Evolutionary conservation across 2,797 vertebrate genomes (phyloP), one percentile per base, ranked within the genome.

Genomic region (Knipowitschia caucasica): DNA sequence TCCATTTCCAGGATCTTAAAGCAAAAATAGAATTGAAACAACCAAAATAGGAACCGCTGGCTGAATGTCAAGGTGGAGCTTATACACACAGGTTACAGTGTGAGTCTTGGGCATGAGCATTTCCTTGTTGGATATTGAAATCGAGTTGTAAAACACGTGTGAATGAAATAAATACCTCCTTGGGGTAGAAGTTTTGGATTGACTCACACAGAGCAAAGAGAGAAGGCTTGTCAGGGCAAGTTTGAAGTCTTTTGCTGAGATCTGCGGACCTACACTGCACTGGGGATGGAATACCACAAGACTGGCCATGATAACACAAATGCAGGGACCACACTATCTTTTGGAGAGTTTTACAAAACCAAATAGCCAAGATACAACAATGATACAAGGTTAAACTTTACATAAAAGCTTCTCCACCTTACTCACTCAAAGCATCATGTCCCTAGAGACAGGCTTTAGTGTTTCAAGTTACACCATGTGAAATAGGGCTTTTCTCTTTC

Each of bases 81-180:
- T n/a, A n/a, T n/a, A n/a, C n/a, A n/a, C n/a, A n/a, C n/a, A n/a
- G n/a, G n/a, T n/a, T n/a, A n/a, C n/a, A n/a, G n/a, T n/a, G n/a
- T n/a, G n/a, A n/a, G n/a, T n/a, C n/a, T n/a, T n/a, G n/a, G n/a
- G n/a, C n/a, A n/a, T n/a, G n/a, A n/a, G n/a, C n/a, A n/a, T n/a
- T n/a, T n/a, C n/a, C n/a, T n/a, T n/a, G n/a, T n/a, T n/a, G n/a
- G n/a, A n/a, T n/a, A n/a, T n/a, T n/a, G n/a, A n/a, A n/a, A n/a
- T n/a, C n/a, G 20, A 24, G 14, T 23, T 14, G n/a, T 14, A n/a
- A 36, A 8, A 36, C 15, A 35, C 4, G 18, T 39, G 36, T 39
- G 36, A 39, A 39, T 39, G n/a, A 39, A 39, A 7, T 11, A 39
- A 39, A n/a, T n/a, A n/a, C n/a, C 36, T 5, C 36, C 36, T 39